Base-by-base conservation (phyloP, 2,888 invertebrate genomes). In the Ellobium chinense region DNA sequence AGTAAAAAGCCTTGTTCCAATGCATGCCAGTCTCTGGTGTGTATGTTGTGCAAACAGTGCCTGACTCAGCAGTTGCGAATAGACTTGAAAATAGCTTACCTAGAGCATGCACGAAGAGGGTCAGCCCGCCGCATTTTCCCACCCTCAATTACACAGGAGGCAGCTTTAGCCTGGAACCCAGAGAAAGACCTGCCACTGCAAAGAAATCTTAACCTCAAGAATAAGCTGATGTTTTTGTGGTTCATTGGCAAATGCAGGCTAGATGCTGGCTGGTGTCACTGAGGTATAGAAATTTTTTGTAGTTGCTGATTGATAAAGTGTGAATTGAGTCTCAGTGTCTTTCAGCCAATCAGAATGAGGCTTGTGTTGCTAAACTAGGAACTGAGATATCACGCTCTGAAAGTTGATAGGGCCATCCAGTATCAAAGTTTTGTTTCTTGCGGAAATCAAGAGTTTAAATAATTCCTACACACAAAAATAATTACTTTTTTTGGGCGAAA, bases 241-340 rank as follows among this genome's bases (percentile, higher is more conserved):
- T 97, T 96, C 92, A 95, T 96, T 92, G 97, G 96, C 70, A 98
- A 98, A 94, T 99, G 98, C 91, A 94, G 95, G 85, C 93, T 95
- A 82, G 97, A 98, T 89, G 86, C 93, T 3, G 94, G 95, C 39
- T 98, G 97, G 97, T 98, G 98, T 80, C 68, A 82, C 7, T 83
- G 80, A 78, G n/a, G n/a, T n/a, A n/a, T n/a, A n/a, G n/a, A n/a
- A n/a, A n/a, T n/a, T n/a, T n/a, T n/a, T n/a, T n/a, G n/a, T n/a
- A n/a, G n/a, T n/a, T n/a, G n/a, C n/a, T n/a, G n/a, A n/a, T n/a
- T n/a, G n/a, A n/a, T n/a, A n/a, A n/a, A n/a, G n/a, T n/a, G n/a
- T n/a, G n/a, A n/a, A n/a, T n/a, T n/a, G n/a, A n/a, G n/a, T n/a
- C n/a, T n/a, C n/a, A n/a, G n/a, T n/a, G n/a, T n/a, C n/a, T n/a